Conservation (phyloP, 2,888 invertebrate species). For the Eupithecia insigniata region DNA sequence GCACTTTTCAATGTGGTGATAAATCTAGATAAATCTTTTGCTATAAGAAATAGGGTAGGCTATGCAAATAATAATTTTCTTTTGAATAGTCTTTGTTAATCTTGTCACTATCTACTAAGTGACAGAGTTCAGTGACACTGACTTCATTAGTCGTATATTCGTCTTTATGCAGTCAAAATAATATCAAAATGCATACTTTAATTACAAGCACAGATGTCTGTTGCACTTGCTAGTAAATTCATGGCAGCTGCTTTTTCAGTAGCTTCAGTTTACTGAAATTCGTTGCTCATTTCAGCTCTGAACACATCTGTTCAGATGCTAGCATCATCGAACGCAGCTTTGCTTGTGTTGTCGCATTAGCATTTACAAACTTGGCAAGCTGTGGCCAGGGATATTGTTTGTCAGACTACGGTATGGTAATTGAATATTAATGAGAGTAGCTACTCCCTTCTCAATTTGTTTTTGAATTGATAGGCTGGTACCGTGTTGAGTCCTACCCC, state of each 20-base stretch:
- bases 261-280: slow-evolving; percentile 18
- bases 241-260: slow-evolving; percentile 1
- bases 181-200: neutral
- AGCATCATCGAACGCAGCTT: slow-evolving; percentile 15
- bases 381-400: slow-evolving; percentile 35
- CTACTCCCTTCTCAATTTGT: slow-evolving; percentile 12
- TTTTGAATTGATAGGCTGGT: neutral
- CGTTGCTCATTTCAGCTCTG: slow-evolving; percentile 19
- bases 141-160: neutral
- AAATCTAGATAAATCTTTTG: no score
- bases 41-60: no score
- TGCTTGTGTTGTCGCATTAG: slow-evolving; percentile 31
- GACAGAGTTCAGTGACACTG: neutral
- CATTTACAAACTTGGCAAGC: slow-evolving; percentile 38
- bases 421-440: slow-evolving; percentile 46
- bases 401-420: slow-evolving; percentile 42
- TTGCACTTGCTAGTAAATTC: neutral
- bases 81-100: neutral
- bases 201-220: neutral
- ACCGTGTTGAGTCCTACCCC: neutral
- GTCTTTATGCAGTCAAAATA: neutral
- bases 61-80: neutral
- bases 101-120: no score
- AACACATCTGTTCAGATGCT: slow-evolving; percentile 25
- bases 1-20: no score